Evolutionary conservation across 1,140 invertebrate genomes (phyloP).

Genomic region (Octopus bimaculoides): DNA sequence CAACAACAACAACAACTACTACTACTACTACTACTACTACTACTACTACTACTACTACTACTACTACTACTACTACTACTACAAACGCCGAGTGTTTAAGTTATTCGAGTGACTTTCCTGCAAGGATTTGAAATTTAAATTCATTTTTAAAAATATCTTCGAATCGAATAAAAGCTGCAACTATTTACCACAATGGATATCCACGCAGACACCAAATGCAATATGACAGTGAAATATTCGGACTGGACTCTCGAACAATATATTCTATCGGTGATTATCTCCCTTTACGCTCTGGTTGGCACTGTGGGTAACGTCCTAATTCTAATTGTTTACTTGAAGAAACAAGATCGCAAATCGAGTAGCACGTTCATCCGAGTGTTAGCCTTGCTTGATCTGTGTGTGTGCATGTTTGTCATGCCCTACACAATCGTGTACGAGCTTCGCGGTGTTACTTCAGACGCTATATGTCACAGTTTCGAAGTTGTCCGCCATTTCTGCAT

Average conservation of each 20-base stretch:
- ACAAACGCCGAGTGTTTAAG: not conserved
- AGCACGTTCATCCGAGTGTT: constrained; percentile 42
- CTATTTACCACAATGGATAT: not conserved
- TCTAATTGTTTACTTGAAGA: constrained; percentile 37
- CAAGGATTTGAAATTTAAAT: not conserved
- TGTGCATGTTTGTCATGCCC: constrained; percentile 39
- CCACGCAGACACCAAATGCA: not conserved
- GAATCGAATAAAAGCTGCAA: not conserved
- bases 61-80: not conserved
- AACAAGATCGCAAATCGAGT: constrained; percentile 30
- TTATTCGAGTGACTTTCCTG: not conserved
- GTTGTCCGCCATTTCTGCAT: constrained; percentile 37
- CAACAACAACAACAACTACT: not conserved
- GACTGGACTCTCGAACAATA: constrained; percentile 9
- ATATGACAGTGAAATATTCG: not conserved
- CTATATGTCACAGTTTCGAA: constrained; percentile 36
- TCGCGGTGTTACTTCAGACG: constrained; percentile 34
- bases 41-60: not conserved
- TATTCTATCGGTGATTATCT: constrained; percentile 27
- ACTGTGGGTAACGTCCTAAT: constrained; percentile 39
- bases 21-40: not conserved
- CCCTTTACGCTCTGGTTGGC: constrained; percentile 32
- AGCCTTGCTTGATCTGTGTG: constrained; percentile 38
- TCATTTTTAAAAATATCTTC: not conserved
- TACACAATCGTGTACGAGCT: constrained; percentile 42